Base-by-base conservation (phyloP, 2,888 invertebrate species). In the Autographa pulchrina region DNA sequence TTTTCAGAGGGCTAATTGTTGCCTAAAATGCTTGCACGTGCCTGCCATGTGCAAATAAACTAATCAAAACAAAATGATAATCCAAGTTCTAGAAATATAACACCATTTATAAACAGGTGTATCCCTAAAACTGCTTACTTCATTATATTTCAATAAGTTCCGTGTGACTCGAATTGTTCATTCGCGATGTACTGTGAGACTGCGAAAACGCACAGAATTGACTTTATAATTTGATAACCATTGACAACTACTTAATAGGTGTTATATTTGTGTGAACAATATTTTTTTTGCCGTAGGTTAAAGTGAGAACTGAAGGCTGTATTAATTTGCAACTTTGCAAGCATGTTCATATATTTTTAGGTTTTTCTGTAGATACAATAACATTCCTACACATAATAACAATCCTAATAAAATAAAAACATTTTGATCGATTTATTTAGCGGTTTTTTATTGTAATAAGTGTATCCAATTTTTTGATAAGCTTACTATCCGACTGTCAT, bases 151-250 rank as follows among this genome's bases (percentile, higher is more conserved):
- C 75, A 75, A 75, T 61, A 54, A 8, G 9, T 38, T 32, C 64
- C 60, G 62, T 43, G 35, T 72, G 68, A 41, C 43, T 41, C 41
- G 16, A 75, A 62, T 75, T 67, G 32, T 56, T 81, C 25, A 25
- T 25, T 25, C 43, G 31, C 74, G 75, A 14, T 18, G 0, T 41
- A 41, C 65, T 76, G 84, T 63, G 73, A 83, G 69, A 60, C 31
- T 31, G 65, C 71, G 38, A 75, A 72, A 65, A 73, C 65, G 64
- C 35, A 56, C 38, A 2, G n/a, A 65, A 70, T 83, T 84, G 69
- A 82, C 80, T 74, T 32, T 52, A 72, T 63, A 77, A 81, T 84
- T 81, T 78, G 76, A 80, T 75, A 66, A n/a, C 14, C 32, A 68
- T 58, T 72, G 77, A 31, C 35, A 81, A 80, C 64, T 62, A 62